These are phyloP conservation scores for Chelonus insularis DNA, from an alignment of 1,140 invertebrate species.

Conservation along the genomic window DNA sequence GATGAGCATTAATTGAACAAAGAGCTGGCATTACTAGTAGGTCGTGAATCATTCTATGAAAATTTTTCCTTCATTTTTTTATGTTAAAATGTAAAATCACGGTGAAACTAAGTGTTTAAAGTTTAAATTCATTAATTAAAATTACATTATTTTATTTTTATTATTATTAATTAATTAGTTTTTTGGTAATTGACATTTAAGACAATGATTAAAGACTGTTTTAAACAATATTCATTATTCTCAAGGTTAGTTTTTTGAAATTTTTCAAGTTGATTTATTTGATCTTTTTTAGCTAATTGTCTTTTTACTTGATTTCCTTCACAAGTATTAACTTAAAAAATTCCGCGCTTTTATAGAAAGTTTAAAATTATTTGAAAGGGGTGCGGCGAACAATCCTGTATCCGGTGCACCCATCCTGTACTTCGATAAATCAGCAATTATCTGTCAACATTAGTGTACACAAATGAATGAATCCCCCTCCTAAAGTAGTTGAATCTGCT, in stretches of 20 bases:
- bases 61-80: no score
- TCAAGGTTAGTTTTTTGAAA: no score
- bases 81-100: no score
- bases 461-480: conserved; percentile 5
- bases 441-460: background rate
- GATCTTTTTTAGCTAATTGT: background rate
- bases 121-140: no score
- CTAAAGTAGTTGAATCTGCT: background rate
- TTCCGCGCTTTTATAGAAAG: background rate
- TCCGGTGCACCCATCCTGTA: conserved; percentile 15
- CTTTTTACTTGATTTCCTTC: background rate
- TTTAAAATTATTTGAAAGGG: background rate
- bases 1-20: conserved; percentile 9
- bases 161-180: no score
- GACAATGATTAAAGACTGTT: no score
- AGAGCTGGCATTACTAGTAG: background rate
- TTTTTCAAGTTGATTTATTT: no score
- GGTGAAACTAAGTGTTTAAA: no score
- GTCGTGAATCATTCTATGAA: background rate
- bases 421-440: conserved; percentile 2
- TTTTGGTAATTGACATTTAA: no score
- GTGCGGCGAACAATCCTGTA: conserved; percentile 3
- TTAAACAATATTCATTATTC: no score
- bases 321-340: background rate
- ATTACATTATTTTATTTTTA: no score